Evolutionary conservation across 2,888 invertebrate genomes (phyloP).

Genomic region (Brenthis hecate): DNA sequence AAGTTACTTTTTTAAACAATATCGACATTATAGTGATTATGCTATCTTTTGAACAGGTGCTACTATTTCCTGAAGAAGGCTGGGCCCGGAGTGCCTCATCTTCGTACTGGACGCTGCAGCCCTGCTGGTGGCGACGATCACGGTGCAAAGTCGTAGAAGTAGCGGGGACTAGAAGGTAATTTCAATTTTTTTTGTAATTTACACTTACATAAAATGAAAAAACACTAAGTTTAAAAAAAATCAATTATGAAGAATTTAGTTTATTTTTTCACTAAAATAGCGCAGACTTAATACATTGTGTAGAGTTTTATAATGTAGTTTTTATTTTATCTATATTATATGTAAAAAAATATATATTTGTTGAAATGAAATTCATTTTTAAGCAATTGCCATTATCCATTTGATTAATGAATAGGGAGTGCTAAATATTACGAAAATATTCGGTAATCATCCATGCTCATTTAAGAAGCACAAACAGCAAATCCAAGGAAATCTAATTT

Average conservation of each 20-base stretch:
- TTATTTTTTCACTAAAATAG: neutral
- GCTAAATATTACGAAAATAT: neutral
- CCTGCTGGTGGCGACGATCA: slow-evolving; percentile 93
- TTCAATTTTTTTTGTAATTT: neutral
- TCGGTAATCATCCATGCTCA: neutral
- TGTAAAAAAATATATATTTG: too few relatives aligned
- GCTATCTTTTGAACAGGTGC: slow-evolving; percentile 80
- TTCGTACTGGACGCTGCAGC: slow-evolving; percentile 93
- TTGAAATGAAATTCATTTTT: neutral
- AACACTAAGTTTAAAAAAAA: neutral
- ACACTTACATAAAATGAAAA: neutral
- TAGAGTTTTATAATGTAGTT: neutral
- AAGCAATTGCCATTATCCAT: neutral
- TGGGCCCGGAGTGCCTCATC: slow-evolving; percentile 94
- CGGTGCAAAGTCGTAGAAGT: slow-evolving; percentile 93
- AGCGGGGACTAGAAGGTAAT: slow-evolving; percentile 87
- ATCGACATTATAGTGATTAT: neutral
- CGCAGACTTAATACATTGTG: neutral
- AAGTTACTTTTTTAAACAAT: slow-evolving; percentile 39
- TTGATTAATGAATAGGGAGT: neutral
- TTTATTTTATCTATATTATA: neutral
- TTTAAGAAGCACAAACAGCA: slow-evolving; percentile 13
- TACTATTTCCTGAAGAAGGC: slow-evolving; percentile 93
- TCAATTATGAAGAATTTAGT: neutral
- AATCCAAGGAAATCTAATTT: slow-evolving; percentile 24